Conservation (phyloP, 1,140 invertebrate genomes). For the Glossosoma conforme region DNA sequence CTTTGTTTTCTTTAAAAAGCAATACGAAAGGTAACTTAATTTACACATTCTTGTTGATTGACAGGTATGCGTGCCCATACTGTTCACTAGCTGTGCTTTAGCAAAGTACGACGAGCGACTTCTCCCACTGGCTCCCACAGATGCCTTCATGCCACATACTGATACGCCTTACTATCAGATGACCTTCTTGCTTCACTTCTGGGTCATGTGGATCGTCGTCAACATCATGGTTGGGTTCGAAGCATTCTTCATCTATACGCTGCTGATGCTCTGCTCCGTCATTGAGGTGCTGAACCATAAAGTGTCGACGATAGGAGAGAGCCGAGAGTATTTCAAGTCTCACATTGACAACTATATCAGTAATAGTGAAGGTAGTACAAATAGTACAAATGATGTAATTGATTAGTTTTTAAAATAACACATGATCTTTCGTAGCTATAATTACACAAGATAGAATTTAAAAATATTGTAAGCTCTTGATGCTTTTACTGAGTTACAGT, state of each 20-base stretch:
- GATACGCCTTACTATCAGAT: constrained; percentile 5
- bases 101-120: neutral
- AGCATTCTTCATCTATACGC: constrained; percentile 10
- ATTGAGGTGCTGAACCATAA: constrained; percentile 11
- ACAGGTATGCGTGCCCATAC: constrained; percentile 1
- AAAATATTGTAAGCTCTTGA: too few species aligned
- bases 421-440: too few species aligned
- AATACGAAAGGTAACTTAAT: too few species aligned
- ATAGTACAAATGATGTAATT: too few species aligned
- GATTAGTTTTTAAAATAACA: too few species aligned
- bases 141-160: neutral
- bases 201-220: neutral
- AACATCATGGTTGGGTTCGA: constrained; percentile 5
- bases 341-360: too few species aligned
- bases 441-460: too few species aligned
- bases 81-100: constrained; percentile 4
- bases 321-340: constrained; percentile 1
- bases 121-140: constrained; percentile 6
- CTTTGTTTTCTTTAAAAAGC: too few species aligned
- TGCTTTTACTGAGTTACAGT: too few species aligned
- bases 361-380: too few species aligned
- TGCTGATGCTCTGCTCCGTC: constrained; percentile 12
- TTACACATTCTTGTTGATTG: constrained; percentile 8
- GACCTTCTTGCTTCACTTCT: neutral
- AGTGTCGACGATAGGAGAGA: constrained; percentile 4